Conservation (phyloP, 1,140 invertebrate genomes). For the Glossosoma conforme region DNA sequence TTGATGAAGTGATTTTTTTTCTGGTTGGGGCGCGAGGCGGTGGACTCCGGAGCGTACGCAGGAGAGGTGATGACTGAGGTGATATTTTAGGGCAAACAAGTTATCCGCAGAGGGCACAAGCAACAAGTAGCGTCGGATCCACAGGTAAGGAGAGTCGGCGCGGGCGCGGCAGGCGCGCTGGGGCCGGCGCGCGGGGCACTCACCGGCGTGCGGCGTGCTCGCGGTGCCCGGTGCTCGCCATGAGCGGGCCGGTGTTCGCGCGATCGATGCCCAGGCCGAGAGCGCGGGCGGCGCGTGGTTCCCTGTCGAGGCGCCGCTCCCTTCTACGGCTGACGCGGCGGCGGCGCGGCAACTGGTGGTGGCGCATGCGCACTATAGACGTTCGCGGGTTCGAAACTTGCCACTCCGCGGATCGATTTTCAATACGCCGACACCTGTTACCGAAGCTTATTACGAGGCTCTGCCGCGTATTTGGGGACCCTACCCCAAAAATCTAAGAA, state of each 20-base stretch:
- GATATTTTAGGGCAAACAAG: conserved; percentile 1
- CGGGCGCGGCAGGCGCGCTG: background rate
- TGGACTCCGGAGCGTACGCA: too few species aligned
- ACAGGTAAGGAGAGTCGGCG: conserved; percentile 2
- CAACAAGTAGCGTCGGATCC: background rate
- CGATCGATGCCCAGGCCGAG: background rate
- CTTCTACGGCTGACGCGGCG: conserved; percentile 4
- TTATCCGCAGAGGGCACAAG: conserved; percentile 3
- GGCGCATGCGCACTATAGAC: conserved; percentile 18
- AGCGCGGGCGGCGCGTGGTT: conserved; percentile 4
- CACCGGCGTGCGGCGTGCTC: too few species aligned
- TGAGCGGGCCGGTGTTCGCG: background rate
- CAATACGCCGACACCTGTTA: conserved; percentile 32
- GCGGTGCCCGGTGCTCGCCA: background rate
- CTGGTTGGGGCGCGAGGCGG: background rate
- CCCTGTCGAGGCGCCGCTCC: conserved; percentile 15
- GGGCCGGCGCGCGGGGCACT: too few species aligned
- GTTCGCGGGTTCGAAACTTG: conserved; percentile 4
- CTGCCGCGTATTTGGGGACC: too few species aligned
- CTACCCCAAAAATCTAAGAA: too few species aligned
- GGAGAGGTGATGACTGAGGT: background rate
- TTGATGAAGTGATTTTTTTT: background rate
- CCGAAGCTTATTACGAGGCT: conserved; percentile 16
- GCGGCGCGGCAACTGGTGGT: conserved; percentile 24
- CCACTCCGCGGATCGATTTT: conserved; percentile 24